Evolutionary conservation across 2,113 vertebrate genomes (phyloP).

Genomic region (Thunnus maccoyii): DNA sequence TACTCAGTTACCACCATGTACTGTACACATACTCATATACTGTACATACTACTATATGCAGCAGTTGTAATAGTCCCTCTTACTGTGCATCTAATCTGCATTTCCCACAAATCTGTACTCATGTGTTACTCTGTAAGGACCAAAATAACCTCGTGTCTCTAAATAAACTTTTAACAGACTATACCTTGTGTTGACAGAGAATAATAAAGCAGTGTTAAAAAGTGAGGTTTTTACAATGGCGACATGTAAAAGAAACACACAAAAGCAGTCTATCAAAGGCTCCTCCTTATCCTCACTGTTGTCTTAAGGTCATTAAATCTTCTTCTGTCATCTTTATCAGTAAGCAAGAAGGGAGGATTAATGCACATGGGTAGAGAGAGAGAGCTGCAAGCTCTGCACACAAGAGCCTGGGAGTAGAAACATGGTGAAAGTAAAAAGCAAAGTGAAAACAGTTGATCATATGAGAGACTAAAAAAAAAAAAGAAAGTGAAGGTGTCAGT

Average conservation of each 20-base stretch:
- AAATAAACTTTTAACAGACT: neutral
- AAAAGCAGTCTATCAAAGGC: conserved; percentile 20
- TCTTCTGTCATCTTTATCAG: conserved; percentile 22
- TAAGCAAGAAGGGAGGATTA: conserved; percentile 37
- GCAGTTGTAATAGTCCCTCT: conserved; percentile 28
- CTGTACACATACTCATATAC: conserved; percentile 19
- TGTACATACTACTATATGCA: conserved; percentile 10
- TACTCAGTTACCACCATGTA: neutral
- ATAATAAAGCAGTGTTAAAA: neutral
- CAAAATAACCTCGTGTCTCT: conserved; percentile 1
- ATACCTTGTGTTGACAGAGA: neutral
- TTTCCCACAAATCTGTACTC: conserved; percentile 32
- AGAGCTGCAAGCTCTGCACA: conserved; percentile 26
- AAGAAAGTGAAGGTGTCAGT: conserved; percentile 55
- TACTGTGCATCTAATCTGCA: conserved; percentile 35
- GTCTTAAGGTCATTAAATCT: conserved; percentile 20
- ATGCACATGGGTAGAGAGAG: conserved; percentile 33
- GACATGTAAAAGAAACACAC: conserved; percentile 28
- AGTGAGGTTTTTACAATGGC: conserved; percentile 9
- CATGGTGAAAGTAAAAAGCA: conserved; percentile 10
- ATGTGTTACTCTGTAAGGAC: neutral
- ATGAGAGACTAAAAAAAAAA: conserved; percentile 7
- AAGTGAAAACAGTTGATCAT: conserved; percentile 25
- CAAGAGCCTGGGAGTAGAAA: conserved; percentile 24
- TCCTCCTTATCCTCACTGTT: neutral